These are phyloP conservation scores for Drosophila tanythrix DNA, from an alignment of 2,888 invertebrate species.

Conservation along the genomic window DNA sequence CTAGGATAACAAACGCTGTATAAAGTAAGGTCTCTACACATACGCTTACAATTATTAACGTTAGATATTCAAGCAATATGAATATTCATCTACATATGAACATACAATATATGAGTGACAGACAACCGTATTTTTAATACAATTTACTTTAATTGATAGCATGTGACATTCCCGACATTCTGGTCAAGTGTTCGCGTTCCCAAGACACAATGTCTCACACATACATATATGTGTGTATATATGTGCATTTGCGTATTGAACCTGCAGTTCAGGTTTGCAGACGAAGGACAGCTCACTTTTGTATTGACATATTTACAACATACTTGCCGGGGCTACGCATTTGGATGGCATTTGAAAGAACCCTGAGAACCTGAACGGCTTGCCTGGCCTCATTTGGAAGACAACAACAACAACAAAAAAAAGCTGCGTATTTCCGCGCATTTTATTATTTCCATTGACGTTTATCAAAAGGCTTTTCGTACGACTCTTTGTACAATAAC, in stretches of 20 bases:
- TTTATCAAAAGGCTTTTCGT: conserved; percentile 40
- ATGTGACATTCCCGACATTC: conserved; percentile 46
- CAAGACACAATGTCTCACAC: conserved; percentile 44
- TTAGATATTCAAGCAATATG: conserved; percentile 23
- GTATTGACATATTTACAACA: conserved; percentile 16
- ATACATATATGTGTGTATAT: neutral
- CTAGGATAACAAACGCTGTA: neutral
- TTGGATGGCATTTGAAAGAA: neutral
- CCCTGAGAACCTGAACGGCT: conserved; percentile 14
- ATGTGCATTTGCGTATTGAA: conserved; percentile 33
- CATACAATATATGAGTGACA: conserved; percentile 12
- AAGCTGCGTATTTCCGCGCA: conserved; percentile 35
- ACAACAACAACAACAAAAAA: conserved; percentile 13
- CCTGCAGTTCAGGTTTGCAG: conserved; percentile 43
- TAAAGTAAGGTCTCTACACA: neutral
- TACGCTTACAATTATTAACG: neutral
- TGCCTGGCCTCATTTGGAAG: conserved; percentile 30
- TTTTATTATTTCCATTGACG: conserved; percentile 38
- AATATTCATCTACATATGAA: neutral
- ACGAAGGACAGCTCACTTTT: conserved; percentile 40
- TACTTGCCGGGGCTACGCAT: neutral
- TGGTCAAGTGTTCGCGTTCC: conserved; percentile 66
- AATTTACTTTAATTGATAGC: conserved; percentile 74
- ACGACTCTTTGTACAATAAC: conserved; percentile 21
- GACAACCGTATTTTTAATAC: conserved; percentile 46